phyloP scores from a whole-genome alignment of 2,888 invertebrate genomes.

The Melanchra persicariae region DNA sequence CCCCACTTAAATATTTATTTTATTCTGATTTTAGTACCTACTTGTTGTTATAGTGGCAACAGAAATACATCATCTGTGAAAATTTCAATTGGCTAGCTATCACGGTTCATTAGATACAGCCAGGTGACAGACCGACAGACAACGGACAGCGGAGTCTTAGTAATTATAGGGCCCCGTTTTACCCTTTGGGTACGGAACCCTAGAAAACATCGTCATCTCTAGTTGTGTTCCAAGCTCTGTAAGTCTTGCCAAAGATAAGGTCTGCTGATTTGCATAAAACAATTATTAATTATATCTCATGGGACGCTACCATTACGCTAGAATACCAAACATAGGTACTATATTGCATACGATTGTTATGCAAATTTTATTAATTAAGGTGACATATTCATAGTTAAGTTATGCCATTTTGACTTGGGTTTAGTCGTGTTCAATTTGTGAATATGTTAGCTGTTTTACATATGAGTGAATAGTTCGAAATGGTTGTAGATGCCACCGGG shows the following conservation, averaged over 20 bases:
- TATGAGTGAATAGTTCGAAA: not conserved
- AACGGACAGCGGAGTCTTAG: no score
- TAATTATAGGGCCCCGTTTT: no score
- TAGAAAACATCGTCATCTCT: no score
- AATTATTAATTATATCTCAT: slow-evolving; percentile 81
- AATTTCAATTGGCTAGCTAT: no score
- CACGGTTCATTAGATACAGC: no score
- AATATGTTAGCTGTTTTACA: slow-evolving; percentile 9
- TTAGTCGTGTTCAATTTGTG: slow-evolving; percentile 30
- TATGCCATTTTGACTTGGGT: slow-evolving; percentile 43
- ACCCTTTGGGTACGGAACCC: no score
- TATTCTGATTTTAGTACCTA: no score
- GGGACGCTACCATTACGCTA: slow-evolving; percentile 69
- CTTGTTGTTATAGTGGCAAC: no score
- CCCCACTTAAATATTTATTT: no score
- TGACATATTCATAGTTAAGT: slow-evolving; percentile 57
- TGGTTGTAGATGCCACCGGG: not conserved
- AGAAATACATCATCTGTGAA: no score
- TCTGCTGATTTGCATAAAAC: slow-evolving; percentile 81
- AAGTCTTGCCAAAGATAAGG: slow-evolving; percentile 68
- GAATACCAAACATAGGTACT: slow-evolving; percentile 67
- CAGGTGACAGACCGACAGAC: no score
- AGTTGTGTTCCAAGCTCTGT: not conserved
- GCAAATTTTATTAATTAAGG: slow-evolving; percentile 62
- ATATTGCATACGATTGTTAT: slow-evolving; percentile 62